These are phyloP conservation scores for Mythimna lalbum DNA, from an alignment of 2,888 invertebrate genomes.

Conservation along the genomic window DNA sequence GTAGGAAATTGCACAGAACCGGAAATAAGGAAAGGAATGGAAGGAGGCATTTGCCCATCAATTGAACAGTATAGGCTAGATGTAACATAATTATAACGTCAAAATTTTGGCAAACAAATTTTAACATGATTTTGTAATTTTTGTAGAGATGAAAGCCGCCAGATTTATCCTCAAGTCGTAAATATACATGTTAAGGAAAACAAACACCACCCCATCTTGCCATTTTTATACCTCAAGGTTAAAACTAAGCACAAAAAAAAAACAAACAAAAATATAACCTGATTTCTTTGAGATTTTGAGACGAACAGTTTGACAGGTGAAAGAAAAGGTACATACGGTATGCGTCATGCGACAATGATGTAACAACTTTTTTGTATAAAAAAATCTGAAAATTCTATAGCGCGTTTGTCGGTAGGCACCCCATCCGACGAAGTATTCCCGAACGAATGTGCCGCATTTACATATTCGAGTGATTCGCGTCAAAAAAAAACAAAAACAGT, in stretches of 20 bases:
- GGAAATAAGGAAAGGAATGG: too few species aligned
- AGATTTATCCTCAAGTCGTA: not conserved
- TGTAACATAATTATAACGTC: not conserved
- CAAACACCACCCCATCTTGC: not conserved
- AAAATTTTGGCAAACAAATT: not conserved
- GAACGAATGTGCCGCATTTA: not conserved
- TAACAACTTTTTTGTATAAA: not conserved
- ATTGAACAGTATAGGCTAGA: not conserved
- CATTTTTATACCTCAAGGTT: not conserved
- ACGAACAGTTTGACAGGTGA: not conserved
- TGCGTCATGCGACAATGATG: not conserved
- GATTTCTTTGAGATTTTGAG: not conserved
- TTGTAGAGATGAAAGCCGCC: not conserved
- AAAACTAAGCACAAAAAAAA: not conserved
- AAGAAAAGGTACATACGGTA: not conserved
- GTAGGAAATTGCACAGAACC: too few species aligned
- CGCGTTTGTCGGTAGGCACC: too few species aligned
- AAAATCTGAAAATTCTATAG: not conserved
- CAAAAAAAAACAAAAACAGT: constrained; percentile 5
- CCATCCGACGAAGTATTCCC: not conserved
- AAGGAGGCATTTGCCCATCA: too few species aligned
- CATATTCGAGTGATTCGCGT: constrained; percentile 1
- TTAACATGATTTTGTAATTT: not conserved
- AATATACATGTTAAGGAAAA: constrained; percentile 13
- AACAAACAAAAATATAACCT: not conserved